A percentile compares a stretch with the other conserved stretches of the same genome.
Evolutionary conservation across 2,797 vertebrate genomes (phyloP).

Genomic region (Adelosebastes latens): DNA sequence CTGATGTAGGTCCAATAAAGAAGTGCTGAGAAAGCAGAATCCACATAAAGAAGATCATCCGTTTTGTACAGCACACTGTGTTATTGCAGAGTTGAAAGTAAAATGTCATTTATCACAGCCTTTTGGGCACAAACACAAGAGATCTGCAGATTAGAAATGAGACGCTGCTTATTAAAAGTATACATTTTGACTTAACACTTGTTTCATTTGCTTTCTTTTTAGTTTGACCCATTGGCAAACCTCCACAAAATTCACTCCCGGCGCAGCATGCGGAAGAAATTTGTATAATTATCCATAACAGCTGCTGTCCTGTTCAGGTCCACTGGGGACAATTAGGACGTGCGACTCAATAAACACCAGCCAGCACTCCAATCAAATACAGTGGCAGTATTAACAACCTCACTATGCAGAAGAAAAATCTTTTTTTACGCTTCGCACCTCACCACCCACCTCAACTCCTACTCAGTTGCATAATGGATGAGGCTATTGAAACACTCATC

Average conservation of each 20-base stretch:
- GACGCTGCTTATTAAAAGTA: background rate
- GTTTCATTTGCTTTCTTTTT: background rate
- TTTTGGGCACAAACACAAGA: background rate
- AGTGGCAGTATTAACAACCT: slow-evolving; percentile 5
- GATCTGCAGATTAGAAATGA: background rate
- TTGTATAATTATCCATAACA: slow-evolving; percentile 68
- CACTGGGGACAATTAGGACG: slow-evolving; percentile 40
- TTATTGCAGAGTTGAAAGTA: background rate
- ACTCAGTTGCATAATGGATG: slow-evolving; percentile 59
- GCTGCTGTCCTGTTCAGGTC: slow-evolving; percentile 45
- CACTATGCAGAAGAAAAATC: background rate
- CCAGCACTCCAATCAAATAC: slow-evolving; percentile 29
- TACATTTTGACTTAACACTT: background rate
- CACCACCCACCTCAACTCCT: slow-evolving; percentile 54
- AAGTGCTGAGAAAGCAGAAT: slow-evolving; percentile 12
- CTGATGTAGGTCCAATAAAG: background rate
- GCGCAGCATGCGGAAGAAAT: slow-evolving; percentile 49
- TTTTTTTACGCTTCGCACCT: slow-evolving; percentile 37
- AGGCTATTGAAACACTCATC: slow-evolving; percentile 34
- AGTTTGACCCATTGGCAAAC: slow-evolving; percentile 9
- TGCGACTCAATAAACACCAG: slow-evolving; percentile 48
- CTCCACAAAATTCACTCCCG: background rate
- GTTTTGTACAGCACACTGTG: background rate
- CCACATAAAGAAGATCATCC: background rate
- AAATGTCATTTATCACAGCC: background rate